Evolutionary conservation across 2,888 invertebrate genomes (phyloP), one percentile per base, ranked within the genome.

Genomic region (Rosalia funebris): DNA sequence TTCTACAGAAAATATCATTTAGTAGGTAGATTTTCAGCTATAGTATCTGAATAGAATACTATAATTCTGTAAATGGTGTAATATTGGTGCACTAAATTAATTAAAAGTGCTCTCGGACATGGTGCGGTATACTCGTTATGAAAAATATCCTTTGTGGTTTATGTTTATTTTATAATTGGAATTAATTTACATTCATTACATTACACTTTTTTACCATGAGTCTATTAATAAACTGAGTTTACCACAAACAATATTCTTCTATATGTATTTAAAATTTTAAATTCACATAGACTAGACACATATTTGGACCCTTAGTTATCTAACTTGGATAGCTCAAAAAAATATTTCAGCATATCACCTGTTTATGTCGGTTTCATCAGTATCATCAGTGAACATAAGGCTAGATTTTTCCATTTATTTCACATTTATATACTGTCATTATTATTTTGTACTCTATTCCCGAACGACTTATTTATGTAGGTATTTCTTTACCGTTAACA

Each of bases 201-300:
- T 10, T 41, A n/a, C n/a, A n/a, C n/a, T 41, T 9, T 41, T 9
- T 19, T 3, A 9, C 16, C 15, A 39, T 7, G 14, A 14, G 15
- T 9, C 2, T 5, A 39, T 15, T 5, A 10, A 16, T 42, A 19
- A 42, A n/a, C 10, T 34, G 2, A n/a, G 12, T 11, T 10, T 7
- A 44, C 25, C 44, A 12, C 25, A 39, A 25, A 14, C 14, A 50
- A 25, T 20, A 50, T 10, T 19, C 20, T 50, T 25, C 44, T 4
- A 4, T 37, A 39, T 12, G 19, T 37, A 12, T 37, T 37, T 37
- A n/a, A 19, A 50, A 36, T 41, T n/a, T 39, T 16, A 31, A 32
- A 32, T 42, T 86, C 31, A 77, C 84, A 58, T 52, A 25, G 55
- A 16, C 63, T 67, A 69, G 56, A 69, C 67, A 69, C 60, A 67